Evolutionary conservation across 2,888 invertebrate genomes (phyloP).

Genomic region (Brachypalpus laphriformis): DNA sequence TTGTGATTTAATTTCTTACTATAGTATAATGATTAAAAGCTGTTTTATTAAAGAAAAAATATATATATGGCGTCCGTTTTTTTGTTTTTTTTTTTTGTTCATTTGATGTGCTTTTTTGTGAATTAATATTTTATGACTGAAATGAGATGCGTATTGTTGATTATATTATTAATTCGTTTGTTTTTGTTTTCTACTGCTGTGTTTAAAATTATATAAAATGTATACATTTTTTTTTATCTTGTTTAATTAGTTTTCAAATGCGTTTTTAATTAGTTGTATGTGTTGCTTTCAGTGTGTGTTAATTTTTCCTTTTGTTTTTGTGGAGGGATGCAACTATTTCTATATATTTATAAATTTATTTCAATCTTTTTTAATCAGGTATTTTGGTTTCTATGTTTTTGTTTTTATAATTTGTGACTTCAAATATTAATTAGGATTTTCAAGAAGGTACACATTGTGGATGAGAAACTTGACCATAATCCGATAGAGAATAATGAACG

Average conservation of each 20-base stretch:
- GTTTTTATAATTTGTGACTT: conserved; percentile 44
- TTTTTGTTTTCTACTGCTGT: conserved; percentile 13
- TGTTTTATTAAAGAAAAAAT: conserved; percentile 30
- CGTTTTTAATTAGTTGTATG: conserved; percentile 10
- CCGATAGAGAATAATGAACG: neutral
- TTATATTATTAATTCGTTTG: conserved; percentile 36
- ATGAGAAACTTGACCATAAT: neutral
- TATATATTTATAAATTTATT: conserved; percentile 22
- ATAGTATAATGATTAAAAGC: conserved; percentile 36
- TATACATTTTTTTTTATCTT: neutral
- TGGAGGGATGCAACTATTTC: conserved; percentile 44
- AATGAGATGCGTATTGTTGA: conserved; percentile 68
- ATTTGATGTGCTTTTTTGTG: conserved; percentile 60
- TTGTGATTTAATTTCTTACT: conserved; percentile 50
- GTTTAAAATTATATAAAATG: conserved; percentile 8
- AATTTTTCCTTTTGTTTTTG: neutral
- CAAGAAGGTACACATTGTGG: neutral
- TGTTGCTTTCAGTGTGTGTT: conserved; percentile 14
- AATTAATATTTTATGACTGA: conserved; percentile 70
- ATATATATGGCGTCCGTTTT: conserved; percentile 65
- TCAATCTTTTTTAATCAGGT: conserved; percentile 59
- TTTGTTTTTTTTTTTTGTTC: conserved; percentile 17
- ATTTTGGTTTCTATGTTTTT: conserved; percentile 33
- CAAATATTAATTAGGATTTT: conserved; percentile 19
- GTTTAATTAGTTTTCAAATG: conserved; percentile 45